phyloP scores from a whole-genome alignment of 2,797 vertebrate species.

The Decapterus maruadsi region DNA sequence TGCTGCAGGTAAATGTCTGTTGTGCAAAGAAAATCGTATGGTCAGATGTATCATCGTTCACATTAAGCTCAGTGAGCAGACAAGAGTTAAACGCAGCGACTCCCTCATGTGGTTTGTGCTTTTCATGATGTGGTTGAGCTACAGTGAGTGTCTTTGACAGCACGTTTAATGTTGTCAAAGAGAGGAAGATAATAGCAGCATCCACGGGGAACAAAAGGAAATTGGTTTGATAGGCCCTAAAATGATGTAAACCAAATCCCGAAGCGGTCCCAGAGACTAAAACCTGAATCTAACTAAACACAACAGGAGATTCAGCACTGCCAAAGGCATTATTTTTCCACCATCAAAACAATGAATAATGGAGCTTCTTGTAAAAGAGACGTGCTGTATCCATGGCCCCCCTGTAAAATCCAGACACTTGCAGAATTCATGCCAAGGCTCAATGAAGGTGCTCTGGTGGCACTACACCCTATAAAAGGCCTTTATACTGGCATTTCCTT shows the following conservation, averaged over 20 bases:
- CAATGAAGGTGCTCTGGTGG: constrained; percentile 32
- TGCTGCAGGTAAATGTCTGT: constrained; percentile 8
- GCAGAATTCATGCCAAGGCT: constrained; percentile 35
- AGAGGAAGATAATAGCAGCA: constrained; percentile 59
- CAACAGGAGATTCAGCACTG: constrained; percentile 24
- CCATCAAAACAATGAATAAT: constrained; percentile 56
- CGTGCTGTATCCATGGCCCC: constrained; percentile 8
- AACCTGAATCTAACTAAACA: constrained; percentile 50
- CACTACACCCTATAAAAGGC: constrained; percentile 47
- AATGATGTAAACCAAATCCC: constrained; percentile 54
- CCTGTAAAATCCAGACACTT: constrained; percentile 40
- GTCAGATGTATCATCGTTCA: constrained; percentile 36
- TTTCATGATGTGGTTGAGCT: constrained; percentile 35
- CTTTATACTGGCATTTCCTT: constrained; percentile 34
- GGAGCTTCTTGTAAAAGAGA: constrained; percentile 38
- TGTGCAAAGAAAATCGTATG: constrained; percentile 34
- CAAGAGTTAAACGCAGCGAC: constrained; percentile 16
- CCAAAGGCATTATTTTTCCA: constrained; percentile 47
- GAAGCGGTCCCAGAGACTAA: constrained; percentile 41
- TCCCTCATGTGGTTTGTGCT: constrained; percentile 36
- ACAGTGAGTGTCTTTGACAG: constrained; percentile 41
- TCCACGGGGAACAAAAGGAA: constrained; percentile 54
- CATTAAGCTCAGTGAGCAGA: constrained; percentile 29
- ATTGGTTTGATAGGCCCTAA: constrained; percentile 62
- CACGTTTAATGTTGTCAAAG: constrained; percentile 52